Conservation (phyloP, 2,797 vertebrate species). For the Tangara arthus region DNA sequence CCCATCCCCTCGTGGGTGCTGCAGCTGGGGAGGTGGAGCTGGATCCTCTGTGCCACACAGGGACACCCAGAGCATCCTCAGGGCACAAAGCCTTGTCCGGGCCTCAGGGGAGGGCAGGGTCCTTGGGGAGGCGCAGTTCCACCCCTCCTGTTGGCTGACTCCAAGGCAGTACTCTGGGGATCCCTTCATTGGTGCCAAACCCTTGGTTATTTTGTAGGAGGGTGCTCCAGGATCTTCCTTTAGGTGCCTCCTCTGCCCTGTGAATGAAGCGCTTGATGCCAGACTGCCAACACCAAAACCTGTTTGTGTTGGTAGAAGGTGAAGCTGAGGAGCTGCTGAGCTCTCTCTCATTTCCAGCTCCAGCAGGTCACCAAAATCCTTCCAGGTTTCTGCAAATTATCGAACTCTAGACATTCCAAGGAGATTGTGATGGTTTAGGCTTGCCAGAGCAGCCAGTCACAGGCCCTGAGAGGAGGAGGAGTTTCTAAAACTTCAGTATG, state of each 20-base stretch:
- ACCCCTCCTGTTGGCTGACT: not conserved
- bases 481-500: not conserved
- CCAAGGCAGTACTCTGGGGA: not conserved
- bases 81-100: not conserved
- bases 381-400: not conserved
- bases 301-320: not conserved
- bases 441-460: not conserved
- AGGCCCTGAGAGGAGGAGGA: not conserved
- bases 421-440: not conserved
- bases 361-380: not conserved
- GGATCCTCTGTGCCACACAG: not conserved
- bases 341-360: not conserved
- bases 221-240: not conserved
- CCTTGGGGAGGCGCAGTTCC: not conserved
- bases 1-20: rapidly evolving
- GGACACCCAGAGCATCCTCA: not conserved
- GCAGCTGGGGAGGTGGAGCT: not conserved
- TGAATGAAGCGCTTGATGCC: not conserved
- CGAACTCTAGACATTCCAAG: not conserved
- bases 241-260: not conserved
- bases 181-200: not conserved
- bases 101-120: not conserved
- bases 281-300: not conserved
- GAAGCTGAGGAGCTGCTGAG: not conserved
- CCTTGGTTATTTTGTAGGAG: not conserved